A percentile compares a stretch with the other conserved stretches of the same genome.
Conservation (phyloP, 37 sponge, comb jelly and placozoan species). For the Cliona cf. orientalis region DNA sequence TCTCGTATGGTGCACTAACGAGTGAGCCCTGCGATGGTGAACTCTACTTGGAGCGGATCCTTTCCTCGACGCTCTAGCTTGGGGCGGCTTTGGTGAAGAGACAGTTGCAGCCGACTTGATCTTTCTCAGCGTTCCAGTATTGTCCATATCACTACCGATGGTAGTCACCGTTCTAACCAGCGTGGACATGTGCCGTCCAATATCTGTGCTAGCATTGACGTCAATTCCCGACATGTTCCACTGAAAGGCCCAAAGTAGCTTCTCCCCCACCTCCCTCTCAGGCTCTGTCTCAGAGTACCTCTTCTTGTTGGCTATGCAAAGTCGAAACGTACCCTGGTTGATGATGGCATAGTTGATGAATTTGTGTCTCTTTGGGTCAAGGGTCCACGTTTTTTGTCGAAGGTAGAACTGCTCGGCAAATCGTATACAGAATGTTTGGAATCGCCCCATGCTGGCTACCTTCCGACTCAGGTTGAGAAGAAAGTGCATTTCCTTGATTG, state of each 20-base stretch:
- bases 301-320: slow-evolving; percentile 51
- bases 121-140: background rate
- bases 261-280: slow-evolving; percentile 41
- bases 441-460: slow-evolving; percentile 62
- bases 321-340: slow-evolving; percentile 49
- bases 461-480: slow-evolving; percentile 65
- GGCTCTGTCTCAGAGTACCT: slow-evolving; percentile 21
- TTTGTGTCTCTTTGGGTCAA: slow-evolving; percentile 50
- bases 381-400: slow-evolving; percentile 73
- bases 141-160: slow-evolving; percentile 63
- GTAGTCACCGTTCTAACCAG: slow-evolving; percentile 69
- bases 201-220: slow-evolving; percentile 69
- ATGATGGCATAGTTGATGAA: slow-evolving; percentile 53
- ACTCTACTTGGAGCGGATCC: background rate
- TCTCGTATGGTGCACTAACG: background rate
- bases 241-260: slow-evolving; percentile 50
- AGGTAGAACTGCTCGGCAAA: slow-evolving; percentile 74
- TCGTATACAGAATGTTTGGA: slow-evolving; percentile 68
- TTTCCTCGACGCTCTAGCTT: background rate
- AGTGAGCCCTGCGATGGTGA: slow-evolving; percentile 14
- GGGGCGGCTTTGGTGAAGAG: background rate
- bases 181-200: slow-evolving; percentile 72
- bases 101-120: background rate
- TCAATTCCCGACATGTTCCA: slow-evolving; percentile 80
- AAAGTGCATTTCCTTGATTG: slow-evolving; percentile 78